A percentile compares a stretch with the other conserved stretches of the same genome.
Conservation (phyloP, 2,888 invertebrate species). For the Platypus cylindrus region DNA sequence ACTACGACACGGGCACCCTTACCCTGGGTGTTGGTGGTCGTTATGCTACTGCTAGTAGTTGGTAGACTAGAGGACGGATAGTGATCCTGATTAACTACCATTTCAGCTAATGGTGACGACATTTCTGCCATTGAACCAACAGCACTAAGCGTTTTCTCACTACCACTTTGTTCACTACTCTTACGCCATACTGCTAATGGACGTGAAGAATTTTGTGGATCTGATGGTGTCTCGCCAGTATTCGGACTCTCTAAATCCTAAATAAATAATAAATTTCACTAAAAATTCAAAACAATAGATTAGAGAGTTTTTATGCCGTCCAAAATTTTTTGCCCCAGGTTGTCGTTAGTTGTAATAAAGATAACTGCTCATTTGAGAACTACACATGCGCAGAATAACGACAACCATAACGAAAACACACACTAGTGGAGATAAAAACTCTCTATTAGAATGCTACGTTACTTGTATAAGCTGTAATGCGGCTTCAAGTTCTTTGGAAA, state of each 20-base stretch:
- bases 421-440: neutral
- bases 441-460: neutral
- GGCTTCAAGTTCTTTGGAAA: slow-evolving; percentile 38
- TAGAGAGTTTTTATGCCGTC: too few relatives aligned
- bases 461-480: slow-evolving; percentile 36
- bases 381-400: too few relatives aligned
- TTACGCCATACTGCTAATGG: slow-evolving; percentile 32
- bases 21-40: slow-evolving; percentile 20
- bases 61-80: slow-evolving; percentile 21
- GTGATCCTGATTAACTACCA: slow-evolving; percentile 4
- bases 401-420: too few relatives aligned
- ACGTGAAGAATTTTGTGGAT: slow-evolving; percentile 24
- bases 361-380: too few relatives aligned
- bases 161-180: slow-evolving; percentile 30
- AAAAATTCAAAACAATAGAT: too few relatives aligned
- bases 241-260: slow-evolving; percentile 39
- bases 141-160: slow-evolving; percentile 36
- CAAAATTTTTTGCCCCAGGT: too few relatives aligned
- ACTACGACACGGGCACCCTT: slow-evolving; percentile 31
- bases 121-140: slow-evolving; percentile 33
- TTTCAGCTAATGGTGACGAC: slow-evolving; percentile 25
- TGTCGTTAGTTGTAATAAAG: too few relatives aligned
- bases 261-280: slow-evolving; percentile 4
- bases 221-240: slow-evolving; percentile 36
- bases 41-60: slow-evolving; percentile 18